Evolutionary conservation across 2,797 vertebrate genomes (phyloP).

Genomic region (Bufotes viridis): DNA sequence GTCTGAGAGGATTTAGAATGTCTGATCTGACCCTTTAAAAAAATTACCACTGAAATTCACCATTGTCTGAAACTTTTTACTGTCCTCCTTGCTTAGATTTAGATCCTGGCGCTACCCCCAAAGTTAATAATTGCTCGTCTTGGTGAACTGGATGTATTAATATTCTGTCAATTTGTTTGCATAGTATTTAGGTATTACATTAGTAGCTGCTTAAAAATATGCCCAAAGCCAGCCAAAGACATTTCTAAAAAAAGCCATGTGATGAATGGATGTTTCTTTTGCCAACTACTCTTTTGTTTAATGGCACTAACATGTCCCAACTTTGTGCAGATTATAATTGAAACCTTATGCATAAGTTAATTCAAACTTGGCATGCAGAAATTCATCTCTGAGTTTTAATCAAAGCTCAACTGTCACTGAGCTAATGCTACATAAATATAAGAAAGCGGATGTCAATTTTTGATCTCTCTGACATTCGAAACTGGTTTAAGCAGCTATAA

Average conservation of each 20-base stretch:
- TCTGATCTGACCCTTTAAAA: too few species aligned
- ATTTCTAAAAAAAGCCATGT: neutral
- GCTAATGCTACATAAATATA: neutral
- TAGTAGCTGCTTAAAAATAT: neutral
- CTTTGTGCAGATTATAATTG: neutral
- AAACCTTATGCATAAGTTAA: neutral
- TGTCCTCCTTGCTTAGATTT: too few species aligned
- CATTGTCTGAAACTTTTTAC: too few species aligned
- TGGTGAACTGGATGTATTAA: neutral
- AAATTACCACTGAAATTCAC: too few species aligned
- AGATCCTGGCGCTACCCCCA: too few species aligned
- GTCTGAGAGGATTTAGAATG: too few species aligned
- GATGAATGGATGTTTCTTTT: neutral
- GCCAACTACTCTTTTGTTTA: constrained; percentile 8
- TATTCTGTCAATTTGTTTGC: neutral
- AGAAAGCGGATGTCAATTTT: neutral
- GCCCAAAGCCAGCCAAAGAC: neutral
- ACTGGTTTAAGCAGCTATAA: neutral
- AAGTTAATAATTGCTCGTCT: too few species aligned
- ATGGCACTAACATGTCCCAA: neutral
- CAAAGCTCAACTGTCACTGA: neutral
- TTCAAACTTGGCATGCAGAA: neutral
- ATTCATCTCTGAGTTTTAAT: neutral
- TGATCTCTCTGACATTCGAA: neutral
- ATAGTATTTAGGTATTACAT: neutral